Conservation (phyloP, 2,113 vertebrate genomes). For the Cricetomys ansorgei region DNA sequence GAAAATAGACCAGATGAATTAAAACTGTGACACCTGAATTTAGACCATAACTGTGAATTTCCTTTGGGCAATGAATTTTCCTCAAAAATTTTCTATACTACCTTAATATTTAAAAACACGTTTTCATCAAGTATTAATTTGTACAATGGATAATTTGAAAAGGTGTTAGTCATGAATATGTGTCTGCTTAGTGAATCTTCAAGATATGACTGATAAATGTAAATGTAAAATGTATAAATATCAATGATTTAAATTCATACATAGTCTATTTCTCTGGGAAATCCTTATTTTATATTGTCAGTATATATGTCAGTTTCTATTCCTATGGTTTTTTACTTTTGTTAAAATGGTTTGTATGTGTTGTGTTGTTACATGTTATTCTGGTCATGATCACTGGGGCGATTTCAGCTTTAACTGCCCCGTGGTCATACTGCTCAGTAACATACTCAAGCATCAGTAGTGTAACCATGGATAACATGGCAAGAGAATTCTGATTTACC, state of each 20-base stretch:
- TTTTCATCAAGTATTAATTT: slow-evolving; percentile 14
- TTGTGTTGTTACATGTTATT: background rate
- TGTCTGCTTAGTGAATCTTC: background rate
- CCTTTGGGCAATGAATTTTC: background rate
- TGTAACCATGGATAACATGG: background rate
- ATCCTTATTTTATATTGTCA: background rate
- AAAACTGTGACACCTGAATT: slow-evolving; percentile 1
- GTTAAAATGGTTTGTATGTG: background rate
- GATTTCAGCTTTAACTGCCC: background rate
- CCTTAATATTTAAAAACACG: background rate
- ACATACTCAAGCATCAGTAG: background rate
- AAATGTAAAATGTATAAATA: background rate
- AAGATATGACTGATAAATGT: background rate
- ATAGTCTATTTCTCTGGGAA: background rate
- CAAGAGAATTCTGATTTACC: background rate
- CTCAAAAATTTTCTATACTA: background rate
- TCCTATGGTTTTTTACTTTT: background rate
- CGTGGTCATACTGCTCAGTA: background rate
- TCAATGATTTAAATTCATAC: background rate
- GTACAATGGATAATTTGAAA: background rate
- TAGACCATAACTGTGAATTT: background rate
- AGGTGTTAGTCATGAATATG: background rate
- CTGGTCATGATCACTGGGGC: background rate
- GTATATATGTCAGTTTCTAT: background rate
- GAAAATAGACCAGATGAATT: background rate